A percentile compares a stretch with the other conserved stretches of the same genome.
These are phyloP conservation scores for Halocynthia aurantium DNA, from an alignment of 23 tunicate genomes.

Conservation along the genomic window DNA sequence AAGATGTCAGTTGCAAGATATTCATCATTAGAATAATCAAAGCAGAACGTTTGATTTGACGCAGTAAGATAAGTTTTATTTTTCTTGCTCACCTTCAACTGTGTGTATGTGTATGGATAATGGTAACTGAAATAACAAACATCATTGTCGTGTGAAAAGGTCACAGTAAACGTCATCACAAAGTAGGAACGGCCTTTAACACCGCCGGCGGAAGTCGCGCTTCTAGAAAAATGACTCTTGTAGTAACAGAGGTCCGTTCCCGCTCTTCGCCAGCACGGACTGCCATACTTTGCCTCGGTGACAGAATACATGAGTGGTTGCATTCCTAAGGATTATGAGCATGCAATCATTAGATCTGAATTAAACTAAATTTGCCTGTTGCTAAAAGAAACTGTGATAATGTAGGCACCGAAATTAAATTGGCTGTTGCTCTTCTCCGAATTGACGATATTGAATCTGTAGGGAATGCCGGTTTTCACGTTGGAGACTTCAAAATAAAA, in stretches of 20 bases:
- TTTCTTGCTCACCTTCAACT: constrained; percentile 37
- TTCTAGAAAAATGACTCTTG: constrained; percentile 74
- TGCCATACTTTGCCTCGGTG: constrained; percentile 71
- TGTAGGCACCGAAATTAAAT: constrained; percentile 11
- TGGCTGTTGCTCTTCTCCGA: constrained; percentile 91
- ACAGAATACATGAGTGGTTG: constrained; percentile 98
- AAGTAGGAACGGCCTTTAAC: constrained; percentile 48
- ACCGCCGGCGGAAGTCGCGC: constrained; percentile 52
- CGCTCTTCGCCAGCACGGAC: constrained; percentile 69
- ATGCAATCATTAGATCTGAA: too few species aligned
- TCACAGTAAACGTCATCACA: constrained; percentile 75
- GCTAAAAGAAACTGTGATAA: not conserved
- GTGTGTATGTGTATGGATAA: constrained; percentile 97
- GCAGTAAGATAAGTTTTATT: too few species aligned
- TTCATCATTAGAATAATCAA: too few species aligned
- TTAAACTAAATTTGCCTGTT: too few species aligned
- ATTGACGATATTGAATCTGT: constrained; percentile 89
- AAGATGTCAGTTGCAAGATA: too few species aligned
- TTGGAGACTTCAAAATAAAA: constrained; percentile 85
- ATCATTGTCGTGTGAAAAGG: constrained; percentile 58
- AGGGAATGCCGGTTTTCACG: constrained; percentile 34
- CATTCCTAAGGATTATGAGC: constrained; percentile 56
- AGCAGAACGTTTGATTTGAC: too few species aligned
- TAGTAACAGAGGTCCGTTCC: constrained; percentile 83
- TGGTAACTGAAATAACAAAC: constrained; percentile 91